Conservation (phyloP, 1,140 invertebrate species). For the Asbolus verrucosus region DNA sequence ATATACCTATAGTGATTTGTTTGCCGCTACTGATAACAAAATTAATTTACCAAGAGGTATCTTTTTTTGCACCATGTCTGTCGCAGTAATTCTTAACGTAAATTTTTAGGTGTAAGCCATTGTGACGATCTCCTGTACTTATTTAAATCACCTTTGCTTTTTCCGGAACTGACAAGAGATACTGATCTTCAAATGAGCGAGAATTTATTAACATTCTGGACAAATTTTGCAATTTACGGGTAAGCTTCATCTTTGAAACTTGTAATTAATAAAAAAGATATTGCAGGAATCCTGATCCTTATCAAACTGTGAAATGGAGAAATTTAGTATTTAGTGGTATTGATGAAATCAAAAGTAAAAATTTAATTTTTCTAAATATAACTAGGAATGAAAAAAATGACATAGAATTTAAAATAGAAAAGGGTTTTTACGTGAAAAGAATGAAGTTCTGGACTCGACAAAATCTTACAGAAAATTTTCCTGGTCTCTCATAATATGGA, state of each 20-base stretch:
- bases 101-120: slow-evolving; percentile 51
- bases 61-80: neutral
- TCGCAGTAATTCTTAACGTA: neutral
- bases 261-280: no score
- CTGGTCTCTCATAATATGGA: no score
- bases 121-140: slow-evolving; percentile 59
- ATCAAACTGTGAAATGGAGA: neutral
- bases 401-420: neutral
- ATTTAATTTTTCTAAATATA: slow-evolving; percentile 25
- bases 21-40: slow-evolving; percentile 46
- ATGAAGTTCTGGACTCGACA: neutral
- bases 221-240: slow-evolving; percentile 56
- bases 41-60: slow-evolving; percentile 51
- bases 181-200: slow-evolving; percentile 54
- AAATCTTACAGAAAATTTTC: slow-evolving; percentile 2
- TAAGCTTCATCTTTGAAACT: no score
- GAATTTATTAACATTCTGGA: slow-evolving; percentile 53
- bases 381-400: slow-evolving; percentile 3
- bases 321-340: neutral
- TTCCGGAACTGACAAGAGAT: slow-evolving; percentile 28
- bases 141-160: slow-evolving; percentile 52
- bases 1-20: slow-evolving; percentile 48
- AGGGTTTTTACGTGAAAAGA: slow-evolving; percentile 2
- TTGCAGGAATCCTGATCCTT: slow-evolving; percentile 5
- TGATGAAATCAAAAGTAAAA: neutral